phyloP scores from a whole-genome alignment of 2,113 vertebrate species.

The Neolamprologus tretocephalus region DNA sequence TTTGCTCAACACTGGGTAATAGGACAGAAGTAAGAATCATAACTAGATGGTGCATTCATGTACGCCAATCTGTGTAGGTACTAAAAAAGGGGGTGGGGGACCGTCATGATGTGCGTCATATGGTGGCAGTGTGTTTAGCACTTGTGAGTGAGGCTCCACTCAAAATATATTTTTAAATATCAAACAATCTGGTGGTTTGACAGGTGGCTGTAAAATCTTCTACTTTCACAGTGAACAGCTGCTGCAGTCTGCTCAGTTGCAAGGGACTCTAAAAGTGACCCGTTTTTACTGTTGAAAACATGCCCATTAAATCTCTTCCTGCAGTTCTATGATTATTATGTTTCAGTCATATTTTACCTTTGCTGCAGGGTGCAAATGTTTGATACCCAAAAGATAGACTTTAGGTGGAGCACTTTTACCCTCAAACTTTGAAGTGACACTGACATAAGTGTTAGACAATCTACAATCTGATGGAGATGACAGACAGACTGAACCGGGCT shows the following conservation, averaged over 20 bases:
- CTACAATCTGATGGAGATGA: conserved; percentile 45
- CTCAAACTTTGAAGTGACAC: conserved; percentile 20
- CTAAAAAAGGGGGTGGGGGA: not conserved
- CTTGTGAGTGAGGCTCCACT: conserved; percentile 30
- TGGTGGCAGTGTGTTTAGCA: conserved; percentile 48
- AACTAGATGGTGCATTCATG: not conserved
- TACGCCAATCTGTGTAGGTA: not conserved
- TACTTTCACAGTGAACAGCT: not conserved
- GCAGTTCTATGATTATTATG: not conserved
- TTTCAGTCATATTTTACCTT: not conserved
- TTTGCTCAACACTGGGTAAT: not conserved
- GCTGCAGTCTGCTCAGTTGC: not conserved
- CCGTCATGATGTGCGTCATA: conserved; percentile 26
- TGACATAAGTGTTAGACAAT: conserved; percentile 33
- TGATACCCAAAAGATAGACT: conserved; percentile 31
- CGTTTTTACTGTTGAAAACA: not conserved
- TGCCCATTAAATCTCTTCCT: not conserved
- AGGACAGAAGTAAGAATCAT: not conserved
- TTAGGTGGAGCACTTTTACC: conserved; percentile 29
- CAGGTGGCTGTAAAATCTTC: conserved; percentile 23
- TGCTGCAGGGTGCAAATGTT: not conserved
- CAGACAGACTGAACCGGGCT: conserved; percentile 32
- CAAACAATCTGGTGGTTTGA: conserved; percentile 18
- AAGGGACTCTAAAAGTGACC: not conserved
- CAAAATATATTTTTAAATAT: conserved; percentile 48